Base-by-base conservation (phyloP, 2,888 invertebrate genomes). In the Stenolophus ochropezus region DNA sequence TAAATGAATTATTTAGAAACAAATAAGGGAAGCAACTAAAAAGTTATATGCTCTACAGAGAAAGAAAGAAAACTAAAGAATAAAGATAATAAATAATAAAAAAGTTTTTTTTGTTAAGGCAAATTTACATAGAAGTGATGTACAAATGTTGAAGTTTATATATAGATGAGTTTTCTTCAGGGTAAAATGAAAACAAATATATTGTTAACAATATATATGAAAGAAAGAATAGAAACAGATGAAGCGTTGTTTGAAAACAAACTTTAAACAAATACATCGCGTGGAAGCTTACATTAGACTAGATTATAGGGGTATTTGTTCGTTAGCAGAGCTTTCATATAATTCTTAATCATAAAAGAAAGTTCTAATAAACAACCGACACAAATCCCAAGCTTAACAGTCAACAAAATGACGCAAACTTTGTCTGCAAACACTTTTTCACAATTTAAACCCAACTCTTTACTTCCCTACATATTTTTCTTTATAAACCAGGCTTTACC, bases 341-440 rank as follows among this genome's bases (percentile, higher is more conserved):
- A 56, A 56, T 20, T 21, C 56, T 61, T 61, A 61, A 25, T 61
- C 23, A 27, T 27, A 61, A 61, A 61, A 27, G 61, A 61, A 61
- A 61, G 4, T 61, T 61, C 25, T 61, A 61, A 61, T 61, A 25
- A 25, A 61, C 25, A 61, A 21, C 61, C n/a, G 25, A 61, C 61
- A 61, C 61, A 61, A 61, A 61, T 61, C 61, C 61, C 21, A n/a
- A 61, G 61, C 61, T 14, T 25, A 61, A 61, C n/a, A 27, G 25
- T 61, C 25, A 61, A 14, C 61, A 61, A 61, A 61, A 61, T 61
- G 61, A 61, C 25, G n/a, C 61, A 61, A 61, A 58, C 58, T 58
- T 58, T 23, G 58, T 58, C 23, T 23, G 21, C n/a, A 56, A 23
- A 58, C 58, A 58, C n/a, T 61, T 61, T 61, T 61, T 61, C 61